A percentile compares a stretch with the other conserved stretches of the same genome.
Evolutionary conservation across 2,888 invertebrate species (phyloP).

Genomic region (Seladonia tumulorum): DNA sequence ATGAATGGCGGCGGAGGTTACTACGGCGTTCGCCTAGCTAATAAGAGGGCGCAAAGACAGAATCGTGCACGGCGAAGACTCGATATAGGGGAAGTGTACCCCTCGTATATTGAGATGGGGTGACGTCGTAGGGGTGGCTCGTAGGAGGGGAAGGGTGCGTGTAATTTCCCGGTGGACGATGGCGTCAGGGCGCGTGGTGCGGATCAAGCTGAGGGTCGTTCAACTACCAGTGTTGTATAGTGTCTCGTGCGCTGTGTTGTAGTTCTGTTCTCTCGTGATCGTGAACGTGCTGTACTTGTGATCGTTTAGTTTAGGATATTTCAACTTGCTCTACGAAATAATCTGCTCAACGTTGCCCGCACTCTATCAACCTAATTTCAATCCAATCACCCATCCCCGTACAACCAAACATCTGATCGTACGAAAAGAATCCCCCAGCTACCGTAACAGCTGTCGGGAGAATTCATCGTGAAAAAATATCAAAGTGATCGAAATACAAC

Average conservation of each 20-base stretch:
- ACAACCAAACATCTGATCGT: not conserved
- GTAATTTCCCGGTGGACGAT: conserved; percentile 82
- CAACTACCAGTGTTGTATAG: conserved; percentile 83
- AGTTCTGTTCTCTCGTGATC: conserved; percentile 78
- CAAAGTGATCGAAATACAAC: not conserved
- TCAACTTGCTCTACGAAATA: conserved; percentile 25
- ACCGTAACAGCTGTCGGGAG: not conserved
- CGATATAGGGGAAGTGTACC: conserved; percentile 69
- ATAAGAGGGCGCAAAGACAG: conserved; percentile 77
- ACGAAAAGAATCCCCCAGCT: not conserved
- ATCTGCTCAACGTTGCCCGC: not conserved
- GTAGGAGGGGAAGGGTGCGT: conserved; percentile 71
- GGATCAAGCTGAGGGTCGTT: conserved; percentile 79
- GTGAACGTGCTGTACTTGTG: conserved; percentile 79
- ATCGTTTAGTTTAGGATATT: conserved; percentile 76
- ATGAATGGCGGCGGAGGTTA: conserved; percentile 64
- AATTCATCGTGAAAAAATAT: too few species aligned
- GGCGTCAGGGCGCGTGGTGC: conserved; percentile 77
- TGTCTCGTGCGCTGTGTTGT: conserved; percentile 80
- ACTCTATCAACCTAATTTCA: not conserved
- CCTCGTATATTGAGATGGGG: conserved; percentile 76
- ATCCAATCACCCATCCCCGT: not conserved
- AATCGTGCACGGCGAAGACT: conserved; percentile 69
- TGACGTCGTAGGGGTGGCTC: conserved; percentile 71
- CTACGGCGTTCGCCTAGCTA: conserved; percentile 66